phyloP scores from a whole-genome alignment of 2,113 vertebrate genomes.

The Serilophus lunatus region DNA sequence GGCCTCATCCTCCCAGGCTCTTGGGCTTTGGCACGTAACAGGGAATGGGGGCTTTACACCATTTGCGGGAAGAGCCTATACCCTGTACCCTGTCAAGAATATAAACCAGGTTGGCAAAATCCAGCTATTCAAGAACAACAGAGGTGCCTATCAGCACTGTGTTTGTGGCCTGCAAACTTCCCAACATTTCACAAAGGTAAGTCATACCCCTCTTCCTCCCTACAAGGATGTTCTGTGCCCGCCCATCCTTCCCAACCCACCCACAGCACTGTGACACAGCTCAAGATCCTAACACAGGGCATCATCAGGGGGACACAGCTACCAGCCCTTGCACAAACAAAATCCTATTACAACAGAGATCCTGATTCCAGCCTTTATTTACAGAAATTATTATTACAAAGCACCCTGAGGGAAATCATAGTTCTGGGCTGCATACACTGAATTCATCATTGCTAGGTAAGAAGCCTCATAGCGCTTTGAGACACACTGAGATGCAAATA shows the following conservation, averaged over 20 bases:
- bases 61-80: background rate
- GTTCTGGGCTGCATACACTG: background rate
- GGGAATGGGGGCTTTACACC: background rate
- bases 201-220: background rate
- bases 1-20: background rate
- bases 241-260: background rate
- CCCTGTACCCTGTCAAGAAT: background rate
- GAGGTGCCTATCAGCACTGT: background rate
- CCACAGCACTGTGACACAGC: background rate
- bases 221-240: background rate
- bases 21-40: background rate
- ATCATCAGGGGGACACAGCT: background rate
- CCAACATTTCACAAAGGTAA: background rate
- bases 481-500: background rate
- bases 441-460: constrained; percentile 28
- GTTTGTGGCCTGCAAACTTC: background rate
- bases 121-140: background rate
- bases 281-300: background rate
- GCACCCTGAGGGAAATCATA: constrained; percentile 57
- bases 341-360: constrained; percentile 46
- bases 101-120: background rate
- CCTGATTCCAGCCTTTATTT: constrained; percentile 59
- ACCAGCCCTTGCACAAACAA: constrained; percentile 38
- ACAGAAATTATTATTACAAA: constrained; percentile 64
- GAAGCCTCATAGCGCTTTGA: background rate